A percentile compares a stretch with the other conserved stretches of the same genome.
Evolutionary conservation across 2,113 vertebrate species (phyloP).

Genomic region (Corvus hawaiiensis): DNA sequence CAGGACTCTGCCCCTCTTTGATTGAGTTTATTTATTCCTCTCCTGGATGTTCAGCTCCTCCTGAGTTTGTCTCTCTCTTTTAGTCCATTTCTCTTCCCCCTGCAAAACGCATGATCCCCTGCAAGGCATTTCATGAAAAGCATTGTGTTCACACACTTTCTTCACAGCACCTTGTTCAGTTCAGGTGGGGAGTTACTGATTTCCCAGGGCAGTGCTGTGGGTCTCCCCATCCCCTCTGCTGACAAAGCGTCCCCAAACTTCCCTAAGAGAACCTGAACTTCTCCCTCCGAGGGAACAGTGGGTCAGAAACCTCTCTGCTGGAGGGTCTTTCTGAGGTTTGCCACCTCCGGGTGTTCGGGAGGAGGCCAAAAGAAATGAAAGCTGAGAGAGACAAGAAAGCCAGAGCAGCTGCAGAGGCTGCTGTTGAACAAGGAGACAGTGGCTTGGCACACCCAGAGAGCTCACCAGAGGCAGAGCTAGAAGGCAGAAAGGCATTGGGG

Average conservation of each 20-base stretch:
- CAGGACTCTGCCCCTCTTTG: not conserved
- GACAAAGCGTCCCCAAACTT: not conserved
- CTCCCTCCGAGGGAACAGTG: not conserved
- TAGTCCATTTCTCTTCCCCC: not conserved
- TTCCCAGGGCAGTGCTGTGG: not conserved
- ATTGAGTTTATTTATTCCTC: not conserved
- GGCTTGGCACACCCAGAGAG: not conserved
- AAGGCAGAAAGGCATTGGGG: not conserved
- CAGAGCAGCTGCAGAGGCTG: slow-evolving; percentile 1
- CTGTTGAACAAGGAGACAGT: not conserved
- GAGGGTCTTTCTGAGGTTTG: not conserved
- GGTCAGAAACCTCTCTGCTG: not conserved
- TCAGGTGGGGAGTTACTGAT: not conserved
- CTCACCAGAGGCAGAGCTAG: not conserved
- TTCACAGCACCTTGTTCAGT: not conserved
- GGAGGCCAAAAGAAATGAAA: not conserved
- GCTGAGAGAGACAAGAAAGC: not conserved
- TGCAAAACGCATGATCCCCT: not conserved
- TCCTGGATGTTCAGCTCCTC: not conserved
- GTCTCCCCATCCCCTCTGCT: not conserved
- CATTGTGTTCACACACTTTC: not conserved
- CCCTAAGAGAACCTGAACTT: not conserved
- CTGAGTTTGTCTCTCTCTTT: not conserved
- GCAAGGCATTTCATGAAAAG: not conserved
- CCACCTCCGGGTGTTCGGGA: not conserved